Base-by-base conservation (phyloP, 2,888 invertebrate genomes). In the Aphrophora alni region DNA sequence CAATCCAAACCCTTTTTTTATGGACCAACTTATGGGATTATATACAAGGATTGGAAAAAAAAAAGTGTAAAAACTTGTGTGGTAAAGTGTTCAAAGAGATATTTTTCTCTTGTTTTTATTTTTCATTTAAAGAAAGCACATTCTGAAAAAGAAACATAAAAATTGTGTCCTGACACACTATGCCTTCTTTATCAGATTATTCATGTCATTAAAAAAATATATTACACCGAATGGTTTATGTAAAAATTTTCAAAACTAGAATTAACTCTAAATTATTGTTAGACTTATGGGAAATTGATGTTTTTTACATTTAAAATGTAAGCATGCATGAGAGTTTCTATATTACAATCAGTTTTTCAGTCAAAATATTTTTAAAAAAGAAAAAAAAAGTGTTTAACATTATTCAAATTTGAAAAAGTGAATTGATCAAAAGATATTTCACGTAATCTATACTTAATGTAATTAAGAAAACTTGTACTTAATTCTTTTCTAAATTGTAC, bases 11-110 rank as follows among this genome's bases (percentile, higher is more conserved):
- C 74, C 28, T 78, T 79, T 74, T 75, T 75, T 26, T 51, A 79
- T 79, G 78, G 78, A 79, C 78, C 78, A 79, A 79, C 74, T 79
- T 74, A 59, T 59, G 78, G 73, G 74, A 73, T 38, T n/a, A 44
- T 78, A 44, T 72, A 72, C 38, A 73, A 17, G 74, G 78, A 74
- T 79, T 79, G 78, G n/a, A n/a, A n/a, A n/a, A n/a, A n/a, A n/a
- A 72, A 74, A 74, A 79, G 74, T 79, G 59, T 59, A 2, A 21
- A 59, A 59, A 59, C 21, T 59, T 59, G 59, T 59, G 59, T 59
- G 59, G 59, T 21, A 59, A n/a, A 21, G 59, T 59, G 59, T 59
- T 59, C 59, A 59, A 59, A 59, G 21, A 59, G 59, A 59, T 59
- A 3, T 59, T 59, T 21, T 59, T 21, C 10, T 21, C 21, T 59